phyloP scores from a whole-genome alignment of 1,140 invertebrate genomes.

The Metaphire vulgaris region DNA sequence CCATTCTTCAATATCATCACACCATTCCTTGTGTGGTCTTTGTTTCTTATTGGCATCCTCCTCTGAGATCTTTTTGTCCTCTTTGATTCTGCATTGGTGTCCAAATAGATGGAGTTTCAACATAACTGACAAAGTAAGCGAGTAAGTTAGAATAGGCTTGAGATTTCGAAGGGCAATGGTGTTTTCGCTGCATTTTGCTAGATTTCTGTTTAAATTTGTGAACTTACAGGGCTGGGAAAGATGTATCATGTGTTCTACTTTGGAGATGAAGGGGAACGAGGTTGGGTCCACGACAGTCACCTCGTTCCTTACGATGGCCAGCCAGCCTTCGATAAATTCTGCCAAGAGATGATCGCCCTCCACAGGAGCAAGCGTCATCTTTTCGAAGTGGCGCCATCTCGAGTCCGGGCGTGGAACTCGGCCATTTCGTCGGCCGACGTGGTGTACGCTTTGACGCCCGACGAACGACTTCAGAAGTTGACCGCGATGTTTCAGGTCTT shows the following conservation, averaged over 20 bases:
- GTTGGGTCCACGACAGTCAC: slow-evolving; percentile 65
- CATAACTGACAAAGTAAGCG: too few relatives aligned
- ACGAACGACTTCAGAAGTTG: background rate
- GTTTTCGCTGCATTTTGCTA: too few relatives aligned
- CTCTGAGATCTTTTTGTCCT: too few relatives aligned
- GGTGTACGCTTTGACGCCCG: background rate
- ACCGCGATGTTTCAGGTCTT: background rate
- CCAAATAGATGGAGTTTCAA: too few relatives aligned
- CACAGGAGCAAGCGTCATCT: slow-evolving; percentile 15
- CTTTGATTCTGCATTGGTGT: too few relatives aligned
- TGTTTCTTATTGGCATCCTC: too few relatives aligned
- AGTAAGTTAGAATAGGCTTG: too few relatives aligned
- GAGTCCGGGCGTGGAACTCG: slow-evolving; percentile 52
- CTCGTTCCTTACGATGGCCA: slow-evolving; percentile 63
- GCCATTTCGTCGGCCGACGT: background rate
- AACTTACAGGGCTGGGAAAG: too few relatives aligned
- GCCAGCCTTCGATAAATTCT: slow-evolving; percentile 58
- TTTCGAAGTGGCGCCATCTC: slow-evolving; percentile 20
- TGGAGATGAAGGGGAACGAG: slow-evolving; percentile 69
- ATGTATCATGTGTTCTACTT: slow-evolving; percentile 78
- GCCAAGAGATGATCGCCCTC: slow-evolving; percentile 32
- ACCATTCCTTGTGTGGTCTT: too few relatives aligned
- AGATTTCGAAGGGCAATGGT: too few relatives aligned
- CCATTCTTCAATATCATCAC: too few relatives aligned
- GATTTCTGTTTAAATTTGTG: too few relatives aligned